These are phyloP conservation scores for Ceratina australensis DNA, from an alignment of 1,140 invertebrate species.

Conservation along the genomic window DNA sequence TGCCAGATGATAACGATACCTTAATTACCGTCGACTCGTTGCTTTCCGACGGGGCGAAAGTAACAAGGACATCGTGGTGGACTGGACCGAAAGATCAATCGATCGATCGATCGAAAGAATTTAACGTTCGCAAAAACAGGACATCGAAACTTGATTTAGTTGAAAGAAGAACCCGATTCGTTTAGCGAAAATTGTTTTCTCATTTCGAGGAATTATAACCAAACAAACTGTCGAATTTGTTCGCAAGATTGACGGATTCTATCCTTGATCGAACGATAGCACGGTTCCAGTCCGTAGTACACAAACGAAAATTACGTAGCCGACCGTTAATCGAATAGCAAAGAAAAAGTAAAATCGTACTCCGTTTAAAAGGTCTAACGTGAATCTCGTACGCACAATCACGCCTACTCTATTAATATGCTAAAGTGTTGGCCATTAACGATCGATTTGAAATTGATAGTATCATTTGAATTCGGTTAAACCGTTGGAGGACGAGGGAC, in stretches of 20 bases:
- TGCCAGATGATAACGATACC: constrained; percentile 27
- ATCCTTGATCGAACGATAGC: constrained; percentile 1
- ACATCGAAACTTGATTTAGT: too few species aligned
- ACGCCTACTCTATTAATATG: not conserved
- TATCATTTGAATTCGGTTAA: not conserved
- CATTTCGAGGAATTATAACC: too few species aligned
- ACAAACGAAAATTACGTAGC: constrained; percentile 1
- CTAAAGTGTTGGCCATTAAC: not conserved
- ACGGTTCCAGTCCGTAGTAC: not conserved
- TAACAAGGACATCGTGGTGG: not conserved
- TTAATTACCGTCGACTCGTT: constrained; percentile 12
- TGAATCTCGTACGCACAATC: constrained; percentile 18
- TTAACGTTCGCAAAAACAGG: too few species aligned
- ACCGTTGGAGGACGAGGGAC: too few species aligned
- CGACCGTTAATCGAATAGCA: not conserved
- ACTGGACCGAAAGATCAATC: not conserved
- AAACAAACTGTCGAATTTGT: too few species aligned
- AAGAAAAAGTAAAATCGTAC: not conserved
- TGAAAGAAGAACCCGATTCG: too few species aligned
- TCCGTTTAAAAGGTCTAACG: constrained; percentile 38
- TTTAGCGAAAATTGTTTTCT: too few species aligned
- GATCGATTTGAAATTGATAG: not conserved
- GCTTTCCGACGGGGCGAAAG: not conserved
- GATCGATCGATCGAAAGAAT: not conserved
- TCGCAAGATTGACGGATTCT: not conserved